Base-by-base conservation (phyloP, 2,113 vertebrate genomes). In the Ameiurus melas region DNA sequence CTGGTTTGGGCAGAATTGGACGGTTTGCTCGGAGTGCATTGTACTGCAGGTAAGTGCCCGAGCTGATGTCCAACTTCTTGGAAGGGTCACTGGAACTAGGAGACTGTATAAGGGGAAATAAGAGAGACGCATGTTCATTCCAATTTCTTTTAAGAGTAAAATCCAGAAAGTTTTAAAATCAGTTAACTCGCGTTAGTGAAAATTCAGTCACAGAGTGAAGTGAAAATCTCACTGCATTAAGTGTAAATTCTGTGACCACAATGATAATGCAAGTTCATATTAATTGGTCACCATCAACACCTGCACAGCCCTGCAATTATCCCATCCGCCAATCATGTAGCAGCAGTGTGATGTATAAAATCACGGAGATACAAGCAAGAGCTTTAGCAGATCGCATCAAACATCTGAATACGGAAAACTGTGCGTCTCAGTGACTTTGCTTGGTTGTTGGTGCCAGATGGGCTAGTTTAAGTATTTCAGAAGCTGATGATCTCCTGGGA, bases 1-100 rank as follows among this genome's bases (percentile, higher is more conserved):
- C 95, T 0, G 96, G 96, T 92, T 96, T 96, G 85, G 96, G 96
- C 82, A 96, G 90, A 85, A 96, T 96, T 91, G 96, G 96, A 27
- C 95, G 94, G 90, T 96, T 95, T 77, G 96, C 95, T 91, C 95
- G 93, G 62, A 95, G 94, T 73, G 96, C 96, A 60, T 93, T 96
- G 94, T 96, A 96, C 85, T 96, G 95, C 85, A 96, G 92, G 91
- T 96, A 96, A 87, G 94, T 94, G 89, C 94, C 94, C 55, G 95
- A 94, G 90, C 94, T 95, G 86, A 94, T 90, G 88, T 95, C 95
- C 78, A 95, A 90, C 88, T 95, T 95, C 83, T 92, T 89, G 43
- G 90, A 89, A 58, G 91, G 91, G 85, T 92, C 94, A 19, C 91
- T 92, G 57, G 93, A 89, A 86, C 93, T 87, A 75, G 94, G 94